Evolutionary conservation across 2,888 invertebrate species (phyloP), one percentile per base, ranked within the genome.

Genomic region (Cinara cedri): DNA sequence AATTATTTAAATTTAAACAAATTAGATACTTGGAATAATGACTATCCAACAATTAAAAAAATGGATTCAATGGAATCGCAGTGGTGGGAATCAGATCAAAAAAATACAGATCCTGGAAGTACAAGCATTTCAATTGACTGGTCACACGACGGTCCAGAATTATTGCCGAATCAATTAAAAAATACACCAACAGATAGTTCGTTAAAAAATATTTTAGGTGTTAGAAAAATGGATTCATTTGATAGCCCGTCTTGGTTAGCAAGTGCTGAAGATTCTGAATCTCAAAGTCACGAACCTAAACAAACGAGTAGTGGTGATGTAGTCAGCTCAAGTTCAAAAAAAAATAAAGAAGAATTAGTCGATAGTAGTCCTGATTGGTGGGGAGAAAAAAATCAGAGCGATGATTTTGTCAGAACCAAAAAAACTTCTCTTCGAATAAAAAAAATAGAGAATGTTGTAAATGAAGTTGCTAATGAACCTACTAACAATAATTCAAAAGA

Each of bases 241-340:
- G 92, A 92, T 83, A 88, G 88, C 82, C 88, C 90, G 2, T 91
- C 91, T 90, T 92, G 68, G 68, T 57, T 75, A 16, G 75, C 81
- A 3, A 74, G 71, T 11, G 34, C 34, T 4, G 72, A 81, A 68
- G 65, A 75, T 54, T 78, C 71, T 3, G 63, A 63, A 26, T 44
- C 55, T 11, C 63, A 63, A 63, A 70, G 68, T 65, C 70, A 70
- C 19, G 71, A 71, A 14, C 76, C 80, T 9, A 70, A 65, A 34
- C 49, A 55, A 26, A 60, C 70, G 10, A 78, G 60, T 46, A 80
- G 60, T 14, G 63, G 57, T 19, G 76, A 57, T 46, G 42, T 19
- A 63, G 26, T 70, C 14, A 71, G 72, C 63, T 81, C 63, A 34
- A 72, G 49, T 34, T 55, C 54, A 42, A 74, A 55, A 46, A 57